phyloP scores from a whole-genome alignment of 2,888 invertebrate species.

The Steinernema hermaphroditum region DNA sequence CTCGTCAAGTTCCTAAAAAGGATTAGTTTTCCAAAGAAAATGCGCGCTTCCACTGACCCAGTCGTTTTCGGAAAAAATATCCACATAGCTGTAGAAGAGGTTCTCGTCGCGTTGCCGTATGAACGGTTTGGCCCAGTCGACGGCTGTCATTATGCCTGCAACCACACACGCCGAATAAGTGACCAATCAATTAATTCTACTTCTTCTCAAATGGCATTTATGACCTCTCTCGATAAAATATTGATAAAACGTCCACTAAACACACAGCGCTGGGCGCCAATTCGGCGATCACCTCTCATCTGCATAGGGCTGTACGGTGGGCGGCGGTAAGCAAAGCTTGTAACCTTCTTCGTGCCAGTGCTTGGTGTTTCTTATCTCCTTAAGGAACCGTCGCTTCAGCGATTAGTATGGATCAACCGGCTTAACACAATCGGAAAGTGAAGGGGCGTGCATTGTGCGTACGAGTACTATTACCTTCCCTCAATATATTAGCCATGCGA shows the following conservation, averaged over 20 bases:
- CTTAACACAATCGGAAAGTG: neutral
- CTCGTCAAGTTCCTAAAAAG: constrained; percentile 1
- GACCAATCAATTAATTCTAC: constrained; percentile 19
- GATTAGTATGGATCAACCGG: constrained; percentile 26
- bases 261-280: neutral
- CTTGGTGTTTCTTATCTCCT: neutral
- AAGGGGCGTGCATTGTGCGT: too few species aligned
- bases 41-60: neutral
- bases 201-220: constrained; percentile 20
- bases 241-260: constrained; percentile 15
- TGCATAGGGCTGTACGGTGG: neutral
- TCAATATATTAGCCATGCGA: too few species aligned
- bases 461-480: too few species aligned
- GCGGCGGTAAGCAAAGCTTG: neutral
- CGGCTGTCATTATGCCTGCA: constrained; percentile 15
- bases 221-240: constrained; percentile 20
- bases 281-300: neutral
- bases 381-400: neutral
- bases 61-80: constrained; percentile 15
- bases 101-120: constrained; percentile 1
- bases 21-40: neutral
- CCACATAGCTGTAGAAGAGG: neutral
- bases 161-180: constrained; percentile 26
- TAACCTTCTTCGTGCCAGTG: neutral
- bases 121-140: constrained; percentile 23